Evolutionary conservation across 1,140 invertebrate species (phyloP), one percentile per base, ranked within the genome.

Genomic region (Pentalonia nigronervosa): DNA sequence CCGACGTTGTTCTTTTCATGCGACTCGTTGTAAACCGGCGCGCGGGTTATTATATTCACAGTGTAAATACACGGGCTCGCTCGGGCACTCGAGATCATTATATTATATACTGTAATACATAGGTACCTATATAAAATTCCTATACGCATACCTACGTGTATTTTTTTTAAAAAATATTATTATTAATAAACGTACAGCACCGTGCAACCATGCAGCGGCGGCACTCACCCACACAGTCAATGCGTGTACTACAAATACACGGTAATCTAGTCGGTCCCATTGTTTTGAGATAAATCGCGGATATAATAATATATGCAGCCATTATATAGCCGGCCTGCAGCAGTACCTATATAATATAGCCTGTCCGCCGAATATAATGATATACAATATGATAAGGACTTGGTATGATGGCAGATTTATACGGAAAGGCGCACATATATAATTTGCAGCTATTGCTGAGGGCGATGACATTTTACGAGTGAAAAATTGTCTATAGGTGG

Each of bases 1-100:
- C 60, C 60, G 60, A 76, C 60, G n/a, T n/a, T n/a, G 60, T 76
- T 76, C 60, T 76, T 76, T 76, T 76, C 60, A n/a, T n/a, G n/a
- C 14, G 14, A 17, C 4, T 76, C 60, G 60, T 7, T 4, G 60
- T n/a, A 34, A 76, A 14, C 4, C 60, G 60, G 60, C 60, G 3
- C 60, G 56, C 9, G n/a, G 17, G n/a, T 17, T 76, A 41, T 41
- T 41, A 41, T 76, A 34, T 76, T 76, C 30, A 6, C 14, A 17
- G n/a, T n/a, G n/a, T 21, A 76, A 76, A 76, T n/a, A 76, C 30
- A 14, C 14, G 60, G 14, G 30, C 4, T 17, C 30, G 30, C n/a
- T n/a, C n/a, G 41, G 60, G 14, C 60, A 76, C 60, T 76, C 30
- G 60, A 76, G 60, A 76, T 76, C 41, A 41, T 41, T 41, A 41